Evolutionary conservation across 2,797 vertebrate genomes (phyloP).

Genomic region (Acanthurus leucopareius): DNA sequence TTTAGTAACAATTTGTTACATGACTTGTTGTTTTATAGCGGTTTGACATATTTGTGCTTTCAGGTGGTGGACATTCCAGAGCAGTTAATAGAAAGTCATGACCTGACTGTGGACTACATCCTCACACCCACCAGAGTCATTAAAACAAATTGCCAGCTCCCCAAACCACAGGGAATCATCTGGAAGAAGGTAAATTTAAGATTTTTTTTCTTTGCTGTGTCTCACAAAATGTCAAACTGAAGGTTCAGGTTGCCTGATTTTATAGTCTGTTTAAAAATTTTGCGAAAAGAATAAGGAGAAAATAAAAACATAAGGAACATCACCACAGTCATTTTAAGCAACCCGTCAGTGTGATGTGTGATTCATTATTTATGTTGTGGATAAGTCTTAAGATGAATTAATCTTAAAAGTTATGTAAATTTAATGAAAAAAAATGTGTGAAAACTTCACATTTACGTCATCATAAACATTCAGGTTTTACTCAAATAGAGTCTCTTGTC

Average conservation of each 20-base stretch:
- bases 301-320: background rate
- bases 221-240: too few relatives aligned
- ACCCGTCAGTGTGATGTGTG: background rate
- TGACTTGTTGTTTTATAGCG: background rate
- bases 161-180: constrained; percentile 90
- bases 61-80: constrained; percentile 93
- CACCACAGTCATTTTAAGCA: background rate
- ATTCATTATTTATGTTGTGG: background rate
- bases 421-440: background rate
- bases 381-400: constrained; percentile 4
- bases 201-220: background rate
- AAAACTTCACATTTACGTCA: too few relatives aligned
- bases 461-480: too few relatives aligned
- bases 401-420: too few relatives aligned
- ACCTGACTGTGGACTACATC: constrained; percentile 96
- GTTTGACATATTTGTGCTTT: constrained; percentile 20
- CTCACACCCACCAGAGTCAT: constrained; percentile 94
- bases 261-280: background rate
- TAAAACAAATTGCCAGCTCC: constrained; percentile 86
- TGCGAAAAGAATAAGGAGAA: background rate
- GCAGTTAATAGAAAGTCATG: constrained; percentile 89
- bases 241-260: too few relatives aligned
- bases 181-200: constrained; percentile 91
- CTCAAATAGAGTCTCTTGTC: background rate
- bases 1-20: background rate